These are phyloP conservation scores for Punctoribates punctum DNA, from an alignment of 2,888 invertebrate genomes.

Conservation along the genomic window DNA sequence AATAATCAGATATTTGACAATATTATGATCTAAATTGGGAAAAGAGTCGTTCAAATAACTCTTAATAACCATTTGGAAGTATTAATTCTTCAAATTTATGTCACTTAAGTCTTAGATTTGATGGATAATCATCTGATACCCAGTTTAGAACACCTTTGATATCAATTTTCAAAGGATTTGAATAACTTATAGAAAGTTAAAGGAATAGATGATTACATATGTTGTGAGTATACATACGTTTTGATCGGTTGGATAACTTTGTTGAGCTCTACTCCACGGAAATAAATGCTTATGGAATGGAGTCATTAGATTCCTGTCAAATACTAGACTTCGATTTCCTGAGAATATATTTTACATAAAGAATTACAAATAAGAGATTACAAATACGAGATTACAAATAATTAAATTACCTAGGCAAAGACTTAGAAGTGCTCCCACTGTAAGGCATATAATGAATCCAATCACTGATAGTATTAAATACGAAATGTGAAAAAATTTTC, in stretches of 20 bases:
- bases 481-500: conserved; percentile 42
- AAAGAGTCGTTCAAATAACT: no score
- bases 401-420: neutral
- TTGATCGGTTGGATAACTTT: neutral
- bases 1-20: no score
- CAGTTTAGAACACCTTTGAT: no score
- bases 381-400: neutral
- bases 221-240: neutral
- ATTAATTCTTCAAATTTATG: no score
- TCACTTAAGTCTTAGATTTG: no score
- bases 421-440: conserved; percentile 29
- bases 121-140: no score
- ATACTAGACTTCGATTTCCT: neutral
- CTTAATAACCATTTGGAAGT: no score
- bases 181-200: no score
- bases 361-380: neutral
- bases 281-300: neutral
- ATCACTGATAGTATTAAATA: conserved; percentile 44
- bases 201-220: no score
- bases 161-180: no score
- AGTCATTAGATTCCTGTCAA: neutral
- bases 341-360: neutral
- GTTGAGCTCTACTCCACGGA: neutral
- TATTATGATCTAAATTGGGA: no score
- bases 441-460: conserved; percentile 42